Conservation (phyloP, 2,797 vertebrate genomes). For the Anomalospiza imberbis region DNA sequence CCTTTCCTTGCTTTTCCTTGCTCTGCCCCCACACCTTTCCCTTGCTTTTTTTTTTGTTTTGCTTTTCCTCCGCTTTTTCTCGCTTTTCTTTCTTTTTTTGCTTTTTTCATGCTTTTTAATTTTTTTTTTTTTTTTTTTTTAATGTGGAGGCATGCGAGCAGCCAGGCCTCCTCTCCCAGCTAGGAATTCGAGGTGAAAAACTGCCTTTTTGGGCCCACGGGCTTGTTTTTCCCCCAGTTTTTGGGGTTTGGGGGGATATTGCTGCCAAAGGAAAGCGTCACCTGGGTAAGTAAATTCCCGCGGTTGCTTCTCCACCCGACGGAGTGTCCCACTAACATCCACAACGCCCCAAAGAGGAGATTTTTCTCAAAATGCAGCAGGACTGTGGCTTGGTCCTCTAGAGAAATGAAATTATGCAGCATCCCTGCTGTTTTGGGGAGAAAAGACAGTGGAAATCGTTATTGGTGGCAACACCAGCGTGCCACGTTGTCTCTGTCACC, state of each 20-base stretch:
- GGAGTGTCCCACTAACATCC: background rate
- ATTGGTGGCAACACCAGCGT: background rate
- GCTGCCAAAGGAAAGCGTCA: background rate
- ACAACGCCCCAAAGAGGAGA: fast-evolving
- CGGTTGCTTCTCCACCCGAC: fast-evolving
- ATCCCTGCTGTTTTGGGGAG: background rate
- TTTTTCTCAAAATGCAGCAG: background rate
- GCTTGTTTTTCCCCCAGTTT: background rate
- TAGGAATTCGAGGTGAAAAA: background rate
- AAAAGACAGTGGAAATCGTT: background rate
- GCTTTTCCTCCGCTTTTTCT: background rate
- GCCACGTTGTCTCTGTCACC: background rate
- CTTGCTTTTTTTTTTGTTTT: background rate
- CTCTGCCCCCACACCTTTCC: background rate
- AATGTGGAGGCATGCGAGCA: background rate
- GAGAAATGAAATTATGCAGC: fast-evolving
- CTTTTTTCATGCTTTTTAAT: background rate
- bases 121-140: too few relatives aligned
- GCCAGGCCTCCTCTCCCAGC: background rate
- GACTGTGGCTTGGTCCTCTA: background rate
- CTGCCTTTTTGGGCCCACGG: background rate
- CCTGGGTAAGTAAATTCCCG: background rate
- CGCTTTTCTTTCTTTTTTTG: background rate
- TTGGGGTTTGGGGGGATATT: background rate
- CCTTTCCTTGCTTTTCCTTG: background rate